Evolutionary conservation across 2,113 vertebrate genomes (phyloP).

Genomic region (Narcine bancroftii): DNA sequence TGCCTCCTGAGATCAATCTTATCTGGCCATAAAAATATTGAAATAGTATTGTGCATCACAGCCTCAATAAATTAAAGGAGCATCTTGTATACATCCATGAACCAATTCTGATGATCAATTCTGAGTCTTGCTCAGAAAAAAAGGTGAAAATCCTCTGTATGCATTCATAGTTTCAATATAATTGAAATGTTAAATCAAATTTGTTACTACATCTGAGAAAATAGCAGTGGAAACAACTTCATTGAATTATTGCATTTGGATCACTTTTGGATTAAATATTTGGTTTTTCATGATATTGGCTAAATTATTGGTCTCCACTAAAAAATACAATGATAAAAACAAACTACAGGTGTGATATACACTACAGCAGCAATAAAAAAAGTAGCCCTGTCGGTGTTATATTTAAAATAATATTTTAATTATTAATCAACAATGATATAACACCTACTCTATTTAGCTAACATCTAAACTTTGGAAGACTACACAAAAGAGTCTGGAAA

Average conservation of each 20-base stretch:
- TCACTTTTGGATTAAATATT: neutral
- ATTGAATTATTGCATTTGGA: neutral
- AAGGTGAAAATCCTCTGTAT: too few relatives aligned
- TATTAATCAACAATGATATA: too few relatives aligned
- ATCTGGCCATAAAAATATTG: too few relatives aligned
- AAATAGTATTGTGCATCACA: too few relatives aligned
- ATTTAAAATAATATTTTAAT: too few relatives aligned
- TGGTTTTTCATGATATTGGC: neutral
- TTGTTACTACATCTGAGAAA: neutral
- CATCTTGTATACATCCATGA: neutral
- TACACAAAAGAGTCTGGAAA: too few relatives aligned
- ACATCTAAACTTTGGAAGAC: too few relatives aligned
- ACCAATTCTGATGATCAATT: neutral
- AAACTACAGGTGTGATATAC: too few relatives aligned
- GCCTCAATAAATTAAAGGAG: too few relatives aligned
- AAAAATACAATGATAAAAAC: neutral
- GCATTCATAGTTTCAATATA: neutral
- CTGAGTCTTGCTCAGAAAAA: neutral
- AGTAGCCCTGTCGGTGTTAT: too few relatives aligned
- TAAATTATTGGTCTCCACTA: neutral
- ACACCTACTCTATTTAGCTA: too few relatives aligned
- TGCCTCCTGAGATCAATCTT: neutral
- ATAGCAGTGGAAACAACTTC: neutral
- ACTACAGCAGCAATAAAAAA: too few relatives aligned
- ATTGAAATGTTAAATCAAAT: neutral